phyloP scores from a whole-genome alignment of 2,113 vertebrate genomes.

The Entelurus aequoreus region DNA sequence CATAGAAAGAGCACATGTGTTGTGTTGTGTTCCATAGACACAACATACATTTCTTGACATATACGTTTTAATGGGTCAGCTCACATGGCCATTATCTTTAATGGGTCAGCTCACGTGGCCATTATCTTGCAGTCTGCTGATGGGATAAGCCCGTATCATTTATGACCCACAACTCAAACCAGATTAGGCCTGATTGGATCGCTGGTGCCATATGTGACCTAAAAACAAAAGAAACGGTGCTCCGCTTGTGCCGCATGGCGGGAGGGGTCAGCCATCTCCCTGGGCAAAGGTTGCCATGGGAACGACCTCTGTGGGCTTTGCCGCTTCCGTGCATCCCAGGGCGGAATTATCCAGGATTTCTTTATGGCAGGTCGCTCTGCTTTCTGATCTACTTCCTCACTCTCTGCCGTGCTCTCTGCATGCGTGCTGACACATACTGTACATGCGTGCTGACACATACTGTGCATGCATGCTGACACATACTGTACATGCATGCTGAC shows the following conservation, averaged over 20 bases:
- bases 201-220: slow-evolving; percentile 77
- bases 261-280: slow-evolving; percentile 70
- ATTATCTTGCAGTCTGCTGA: slow-evolving; percentile 39
- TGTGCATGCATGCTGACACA: background rate
- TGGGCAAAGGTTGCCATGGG: slow-evolving; percentile 74
- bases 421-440: slow-evolving; percentile 10
- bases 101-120: slow-evolving; percentile 14
- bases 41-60: slow-evolving; percentile 44
- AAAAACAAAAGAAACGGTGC: slow-evolving; percentile 57
- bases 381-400: slow-evolving; percentile 74
- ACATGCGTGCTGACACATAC: slow-evolving; percentile 16
- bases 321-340: slow-evolving; percentile 53
- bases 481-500: background rate
- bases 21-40: background rate
- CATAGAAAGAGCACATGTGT: background rate
- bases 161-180: slow-evolving; percentile 68
- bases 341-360: slow-evolving; percentile 62
- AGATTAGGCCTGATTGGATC: slow-evolving; percentile 76
- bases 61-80: slow-evolving; percentile 46
- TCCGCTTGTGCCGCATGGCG: slow-evolving; percentile 48
- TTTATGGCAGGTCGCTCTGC: slow-evolving; percentile 47
- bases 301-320: slow-evolving; percentile 70
- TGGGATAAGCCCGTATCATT: slow-evolving; percentile 65
- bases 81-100: slow-evolving; percentile 19
- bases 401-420: slow-evolving; percentile 25